Conservation (phyloP, 2,888 invertebrate species). For the Andrena praecox region DNA sequence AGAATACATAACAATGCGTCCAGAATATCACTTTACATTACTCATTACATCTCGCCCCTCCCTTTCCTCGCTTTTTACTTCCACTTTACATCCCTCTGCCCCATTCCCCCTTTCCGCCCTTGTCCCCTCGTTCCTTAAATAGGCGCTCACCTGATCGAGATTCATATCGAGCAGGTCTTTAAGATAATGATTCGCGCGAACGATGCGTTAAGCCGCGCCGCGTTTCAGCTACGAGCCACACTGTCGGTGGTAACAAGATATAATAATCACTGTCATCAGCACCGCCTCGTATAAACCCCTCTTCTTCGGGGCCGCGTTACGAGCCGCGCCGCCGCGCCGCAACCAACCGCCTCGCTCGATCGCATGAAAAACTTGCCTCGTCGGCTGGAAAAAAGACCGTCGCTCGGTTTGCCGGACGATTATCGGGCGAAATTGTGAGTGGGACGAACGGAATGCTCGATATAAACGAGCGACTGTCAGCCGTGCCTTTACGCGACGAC, state of each 20-base stretch:
- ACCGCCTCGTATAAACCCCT: slow-evolving; percentile 58
- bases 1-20: neutral
- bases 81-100: neutral
- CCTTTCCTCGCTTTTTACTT: neutral
- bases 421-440: slow-evolving; percentile 54
- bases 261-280: slow-evolving; percentile 76
- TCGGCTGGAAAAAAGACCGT: slow-evolving; percentile 47
- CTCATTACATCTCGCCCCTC: neutral
- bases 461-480: slow-evolving; percentile 16
- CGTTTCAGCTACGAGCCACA: slow-evolving; percentile 62
- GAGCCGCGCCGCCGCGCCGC: slow-evolving; percentile 7
- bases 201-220: slow-evolving; percentile 70
- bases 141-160: slow-evolving; percentile 65
- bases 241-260: slow-evolving; percentile 75
- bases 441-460: slow-evolving; percentile 23
- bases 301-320: slow-evolving; percentile 40
- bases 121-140: slow-evolving; percentile 49
- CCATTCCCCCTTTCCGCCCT: slow-evolving; percentile 41
- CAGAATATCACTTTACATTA: neutral
- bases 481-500: slow-evolving; percentile 33
- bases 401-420: slow-evolving; percentile 54
- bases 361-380: slow-evolving; percentile 58
- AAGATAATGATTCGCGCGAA: slow-evolving; percentile 73
- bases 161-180: slow-evolving; percentile 69
- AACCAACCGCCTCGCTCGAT: slow-evolving; percentile 39